Percentiles rank a stretch among this genome's conserved stretches.
These are phyloP conservation scores for Globodera rostochiensis DNA, from an alignment of 1,140 invertebrate genomes.

Conservation along the genomic window DNA sequence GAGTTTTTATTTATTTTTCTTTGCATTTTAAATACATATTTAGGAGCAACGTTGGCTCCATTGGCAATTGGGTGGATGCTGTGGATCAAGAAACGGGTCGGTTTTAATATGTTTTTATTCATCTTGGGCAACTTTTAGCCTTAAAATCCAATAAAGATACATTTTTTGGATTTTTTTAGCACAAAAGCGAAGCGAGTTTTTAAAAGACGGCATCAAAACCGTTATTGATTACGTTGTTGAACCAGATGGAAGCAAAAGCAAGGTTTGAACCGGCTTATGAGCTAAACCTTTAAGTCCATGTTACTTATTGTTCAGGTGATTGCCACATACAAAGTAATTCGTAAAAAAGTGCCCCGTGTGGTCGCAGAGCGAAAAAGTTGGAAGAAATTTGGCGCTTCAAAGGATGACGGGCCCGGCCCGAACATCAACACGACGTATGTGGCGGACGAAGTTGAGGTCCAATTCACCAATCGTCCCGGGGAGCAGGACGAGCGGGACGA, in stretches of 20 bases:
- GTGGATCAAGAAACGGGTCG: slow-evolving; percentile 37
- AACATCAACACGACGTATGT: slow-evolving; percentile 85
- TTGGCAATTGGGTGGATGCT: slow-evolving; percentile 41
- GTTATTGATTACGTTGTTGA: slow-evolving; percentile 39
- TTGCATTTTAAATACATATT: background rate
- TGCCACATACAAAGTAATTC: slow-evolving; percentile 51
- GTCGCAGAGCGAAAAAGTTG: slow-evolving; percentile 57
- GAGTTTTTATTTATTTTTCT: background rate
- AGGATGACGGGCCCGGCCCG: slow-evolving; percentile 51
- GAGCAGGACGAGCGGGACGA: slow-evolving; percentile 57
- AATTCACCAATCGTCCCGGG: slow-evolving; percentile 67
- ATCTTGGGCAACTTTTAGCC: no score
- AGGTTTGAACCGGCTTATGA: background rate
- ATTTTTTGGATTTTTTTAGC: background rate
- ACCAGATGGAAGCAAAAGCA: slow-evolving; percentile 27
- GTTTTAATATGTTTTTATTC: background rate
- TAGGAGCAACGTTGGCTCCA: slow-evolving; percentile 27
- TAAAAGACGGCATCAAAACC: slow-evolving; percentile 40
- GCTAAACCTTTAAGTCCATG: background rate
- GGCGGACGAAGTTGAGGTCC: slow-evolving; percentile 93
- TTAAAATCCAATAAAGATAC: no score
- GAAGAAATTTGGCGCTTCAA: slow-evolving; percentile 51
- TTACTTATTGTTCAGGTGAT: slow-evolving; percentile 39
- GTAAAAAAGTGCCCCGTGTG: slow-evolving; percentile 52
- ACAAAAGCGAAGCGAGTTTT: slow-evolving; percentile 36